Percentiles rank a stretch among this genome's conserved stretches.
phyloP scores from a whole-genome alignment of 1,140 invertebrate species.

The Anastatus disparis region DNA sequence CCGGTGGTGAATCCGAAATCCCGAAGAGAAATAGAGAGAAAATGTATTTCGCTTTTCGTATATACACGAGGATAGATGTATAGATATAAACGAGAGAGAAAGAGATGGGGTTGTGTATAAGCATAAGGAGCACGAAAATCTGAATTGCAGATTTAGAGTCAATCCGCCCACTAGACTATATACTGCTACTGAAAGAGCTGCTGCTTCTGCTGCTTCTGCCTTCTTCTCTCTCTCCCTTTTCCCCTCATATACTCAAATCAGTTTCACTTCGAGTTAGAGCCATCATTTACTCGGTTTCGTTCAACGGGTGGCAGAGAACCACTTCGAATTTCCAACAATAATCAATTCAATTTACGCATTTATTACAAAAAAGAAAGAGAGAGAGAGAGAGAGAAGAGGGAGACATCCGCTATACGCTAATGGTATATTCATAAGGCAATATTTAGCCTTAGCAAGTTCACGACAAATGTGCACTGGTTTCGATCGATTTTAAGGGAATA shows the following conservation, averaged over 20 bases:
- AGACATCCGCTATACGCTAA: conserved; percentile 37
- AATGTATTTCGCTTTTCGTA: too few species aligned
- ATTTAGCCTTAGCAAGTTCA: conserved; percentile 46
- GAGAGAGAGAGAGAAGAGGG: too few species aligned
- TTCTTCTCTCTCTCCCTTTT: too few species aligned
- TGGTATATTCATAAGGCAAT: conserved; percentile 56
- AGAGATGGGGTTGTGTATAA: conserved; percentile 31
- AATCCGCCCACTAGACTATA: conserved; percentile 33
- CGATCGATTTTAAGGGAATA: conserved; percentile 40
- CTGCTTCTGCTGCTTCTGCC: too few species aligned
- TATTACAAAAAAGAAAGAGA: conserved; percentile 51
- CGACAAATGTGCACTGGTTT: conserved; percentile 47
- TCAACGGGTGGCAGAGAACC: background rate
- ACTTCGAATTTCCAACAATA: conserved; percentile 49
- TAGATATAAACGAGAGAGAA: too few species aligned
- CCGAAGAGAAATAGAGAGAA: too few species aligned
- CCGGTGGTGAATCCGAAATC: conserved; percentile 34
- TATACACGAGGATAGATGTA: too few species aligned
- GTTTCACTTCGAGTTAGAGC: conserved; percentile 52
- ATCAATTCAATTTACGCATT: conserved; percentile 59
- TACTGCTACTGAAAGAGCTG: too few species aligned
- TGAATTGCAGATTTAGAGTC: conserved; percentile 57
- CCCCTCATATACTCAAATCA: conserved; percentile 46
- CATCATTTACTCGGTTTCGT: conserved; percentile 45
- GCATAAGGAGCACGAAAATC: conserved; percentile 56